Base-by-base conservation (phyloP, 2,113 vertebrate genomes). In the Tupaia tana region DNA sequence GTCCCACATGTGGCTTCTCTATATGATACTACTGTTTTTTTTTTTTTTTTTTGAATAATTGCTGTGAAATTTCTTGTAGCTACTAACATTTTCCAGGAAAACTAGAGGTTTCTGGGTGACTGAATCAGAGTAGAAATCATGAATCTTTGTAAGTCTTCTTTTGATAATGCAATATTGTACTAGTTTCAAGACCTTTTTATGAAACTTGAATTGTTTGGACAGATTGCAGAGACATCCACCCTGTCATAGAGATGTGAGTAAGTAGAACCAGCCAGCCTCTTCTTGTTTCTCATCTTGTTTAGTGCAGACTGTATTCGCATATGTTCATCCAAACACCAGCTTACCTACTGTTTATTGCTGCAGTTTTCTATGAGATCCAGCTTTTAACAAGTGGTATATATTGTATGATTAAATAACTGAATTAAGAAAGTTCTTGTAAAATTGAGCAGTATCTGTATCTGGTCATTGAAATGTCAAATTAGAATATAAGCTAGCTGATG, bases 61-160 rank as follows among this genome's bases (percentile, higher is more conserved):
- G 11, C 79, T 71, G 11, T 64, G 64, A 82, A 24, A 74, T 95
- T 91, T 90, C 59, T 75, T 1, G 69, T 90, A 54, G 12, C 34
- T 27, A 7, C 70, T 84, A 89, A 85, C 10, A 63, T 95, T 95
- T 95, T 95, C 64, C 34, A 78, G 64, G 71, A 89, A 92, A 86
- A 34, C 43, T 6, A 86, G 69, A 91, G 54, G 9, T 74, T 93
- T 82, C 58, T 89, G 64, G 63, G n/a, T 78, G 19, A 89, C 43
- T 67, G 67, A 54, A 71, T 43, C 52, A 79, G 56, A 86, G 20
- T 20, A 25, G 7, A 95, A 92, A 79, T 66, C 29, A 31, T 89
- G 29, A 69, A 67, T 89, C 74, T 71, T 74, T 78, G 13, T 59
- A 86, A 52, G 12, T 61, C 43, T 85, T 54, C 61, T 82, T 92